Evolutionary conservation across 2,113 vertebrate genomes (phyloP).

Genomic region (Sisor rabdophorus): DNA sequence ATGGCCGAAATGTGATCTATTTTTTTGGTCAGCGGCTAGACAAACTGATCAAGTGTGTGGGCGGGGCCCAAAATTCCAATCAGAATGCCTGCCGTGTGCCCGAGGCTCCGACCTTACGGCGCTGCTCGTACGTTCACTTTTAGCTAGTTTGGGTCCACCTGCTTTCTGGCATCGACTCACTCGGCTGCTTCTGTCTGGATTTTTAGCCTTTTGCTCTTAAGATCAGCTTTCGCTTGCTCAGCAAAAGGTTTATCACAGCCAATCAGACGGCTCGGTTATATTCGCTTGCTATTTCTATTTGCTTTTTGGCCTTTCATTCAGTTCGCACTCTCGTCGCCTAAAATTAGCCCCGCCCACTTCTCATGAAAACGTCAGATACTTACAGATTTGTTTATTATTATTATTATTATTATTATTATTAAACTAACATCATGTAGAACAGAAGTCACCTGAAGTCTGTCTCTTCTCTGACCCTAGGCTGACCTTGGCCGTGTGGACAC

Average conservation of each 20-base stretch:
- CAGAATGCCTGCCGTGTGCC: neutral
- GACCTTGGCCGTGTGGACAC: constrained; percentile 78
- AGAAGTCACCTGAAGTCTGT: constrained; percentile 77
- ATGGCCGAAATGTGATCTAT: neutral
- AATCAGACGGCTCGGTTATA: neutral
- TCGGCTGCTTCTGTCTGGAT: neutral
- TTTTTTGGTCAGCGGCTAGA: neutral
- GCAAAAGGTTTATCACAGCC: neutral
- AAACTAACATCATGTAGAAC: constrained; percentile 1
- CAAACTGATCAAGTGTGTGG: neutral
- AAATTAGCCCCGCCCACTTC: neutral
- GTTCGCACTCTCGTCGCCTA: neutral
- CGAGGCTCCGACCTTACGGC: neutral
- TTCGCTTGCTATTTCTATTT: neutral
- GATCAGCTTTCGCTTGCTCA: neutral
- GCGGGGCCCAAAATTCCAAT: neutral
- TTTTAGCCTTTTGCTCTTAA: neutral
- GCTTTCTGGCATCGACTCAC: neutral
- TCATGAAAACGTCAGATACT: neutral
- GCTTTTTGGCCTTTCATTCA: neutral
- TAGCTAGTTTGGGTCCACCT: neutral
- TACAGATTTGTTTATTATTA: neutral
- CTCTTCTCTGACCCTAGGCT: constrained; percentile 80
- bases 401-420: neutral
- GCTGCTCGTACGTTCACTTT: neutral